Conservation (phyloP, 2,113 vertebrate genomes). For the Pseudopipra pipra region DNA sequence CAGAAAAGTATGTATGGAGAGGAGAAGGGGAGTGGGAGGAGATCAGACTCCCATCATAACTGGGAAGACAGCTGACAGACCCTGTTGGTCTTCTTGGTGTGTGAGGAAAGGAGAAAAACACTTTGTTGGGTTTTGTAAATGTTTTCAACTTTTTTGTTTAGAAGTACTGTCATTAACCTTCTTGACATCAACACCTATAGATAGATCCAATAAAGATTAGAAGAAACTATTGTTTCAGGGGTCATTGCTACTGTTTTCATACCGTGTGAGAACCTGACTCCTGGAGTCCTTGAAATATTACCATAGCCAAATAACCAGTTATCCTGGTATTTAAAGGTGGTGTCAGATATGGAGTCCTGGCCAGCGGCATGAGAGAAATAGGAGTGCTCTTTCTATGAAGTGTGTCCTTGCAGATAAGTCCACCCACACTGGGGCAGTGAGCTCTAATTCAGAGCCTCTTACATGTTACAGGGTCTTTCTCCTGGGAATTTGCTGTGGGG, state of each 20-base stretch:
- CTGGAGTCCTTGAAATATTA: background rate
- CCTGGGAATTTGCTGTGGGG: background rate
- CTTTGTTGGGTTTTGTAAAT: background rate
- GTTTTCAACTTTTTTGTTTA: background rate
- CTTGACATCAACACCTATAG: background rate
- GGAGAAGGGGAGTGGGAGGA: background rate
- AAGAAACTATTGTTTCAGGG: background rate
- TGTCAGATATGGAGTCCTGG: background rate
- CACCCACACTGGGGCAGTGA: background rate
- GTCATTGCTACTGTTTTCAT: background rate
- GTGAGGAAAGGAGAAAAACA: background rate
- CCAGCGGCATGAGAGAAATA: background rate
- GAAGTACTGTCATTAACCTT: background rate
- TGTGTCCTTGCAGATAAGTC: background rate
- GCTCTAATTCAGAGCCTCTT: background rate
- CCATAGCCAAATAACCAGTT: background rate
- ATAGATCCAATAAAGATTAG: background rate
- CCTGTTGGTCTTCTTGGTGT: background rate
- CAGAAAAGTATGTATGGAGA: background rate
- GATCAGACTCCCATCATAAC: background rate
- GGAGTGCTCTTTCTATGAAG: background rate
- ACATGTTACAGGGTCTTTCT: background rate
- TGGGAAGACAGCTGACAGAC: background rate
- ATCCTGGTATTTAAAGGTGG: background rate
- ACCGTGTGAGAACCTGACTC: background rate